phyloP scores from a whole-genome alignment of 2,113 vertebrate species.

The Macrotus californicus region DNA sequence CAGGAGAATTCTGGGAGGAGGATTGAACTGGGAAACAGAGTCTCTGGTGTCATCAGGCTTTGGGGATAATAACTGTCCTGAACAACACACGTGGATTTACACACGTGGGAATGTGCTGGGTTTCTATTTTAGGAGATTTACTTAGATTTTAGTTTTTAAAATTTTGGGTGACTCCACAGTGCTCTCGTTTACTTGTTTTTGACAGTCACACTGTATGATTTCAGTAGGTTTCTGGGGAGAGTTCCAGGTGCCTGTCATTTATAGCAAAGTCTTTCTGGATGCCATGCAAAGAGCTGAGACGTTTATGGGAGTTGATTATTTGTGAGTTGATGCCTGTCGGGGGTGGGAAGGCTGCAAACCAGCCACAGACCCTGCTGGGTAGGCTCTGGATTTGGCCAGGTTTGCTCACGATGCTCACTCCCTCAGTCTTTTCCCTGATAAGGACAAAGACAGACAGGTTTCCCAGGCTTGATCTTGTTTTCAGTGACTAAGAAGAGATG shows the following conservation, averaged over 20 bases:
- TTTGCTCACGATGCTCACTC: neutral
- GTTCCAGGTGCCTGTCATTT: neutral
- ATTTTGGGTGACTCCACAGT: neutral
- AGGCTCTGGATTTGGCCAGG: neutral
- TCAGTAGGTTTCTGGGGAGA: neutral
- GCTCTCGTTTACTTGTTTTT: neutral
- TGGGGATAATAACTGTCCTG: neutral
- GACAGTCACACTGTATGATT: neutral
- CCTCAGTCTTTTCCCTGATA: neutral
- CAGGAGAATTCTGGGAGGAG: neutral
- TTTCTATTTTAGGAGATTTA: neutral
- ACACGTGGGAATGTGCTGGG: neutral
- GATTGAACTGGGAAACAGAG: neutral
- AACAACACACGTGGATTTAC: neutral
- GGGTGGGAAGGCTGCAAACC: neutral
- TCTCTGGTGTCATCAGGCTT: neutral
- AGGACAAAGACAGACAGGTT: neutral
- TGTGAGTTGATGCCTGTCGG: neutral
- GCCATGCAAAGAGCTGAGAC: neutral
- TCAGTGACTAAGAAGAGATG: neutral
- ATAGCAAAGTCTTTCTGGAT: neutral
- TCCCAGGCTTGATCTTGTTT: neutral
- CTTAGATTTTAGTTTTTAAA: neutral
- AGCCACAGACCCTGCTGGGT: rapidly evolving
- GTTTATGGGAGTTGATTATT: neutral